A percentile compares a stretch with the other conserved stretches of the same genome.
Evolutionary conservation across 2,113 vertebrate genomes (phyloP).

Genomic region (Nesogale talazaci): DNA sequence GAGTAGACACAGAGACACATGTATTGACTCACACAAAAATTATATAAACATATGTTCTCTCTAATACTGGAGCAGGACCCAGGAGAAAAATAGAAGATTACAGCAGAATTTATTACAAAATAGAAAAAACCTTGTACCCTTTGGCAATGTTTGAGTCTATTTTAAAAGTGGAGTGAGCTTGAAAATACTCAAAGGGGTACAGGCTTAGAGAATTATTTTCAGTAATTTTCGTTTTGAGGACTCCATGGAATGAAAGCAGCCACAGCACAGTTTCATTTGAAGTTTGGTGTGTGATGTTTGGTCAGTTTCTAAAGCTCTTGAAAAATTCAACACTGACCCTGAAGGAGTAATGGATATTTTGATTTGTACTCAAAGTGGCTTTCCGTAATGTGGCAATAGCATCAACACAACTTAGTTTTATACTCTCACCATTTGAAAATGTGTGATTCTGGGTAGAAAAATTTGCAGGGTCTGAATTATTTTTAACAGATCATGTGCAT

Average conservation of each 20-base stretch:
- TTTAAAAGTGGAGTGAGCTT: neutral
- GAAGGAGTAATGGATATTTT: neutral
- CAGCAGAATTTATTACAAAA: slow-evolving; percentile 25
- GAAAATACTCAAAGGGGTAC: neutral
- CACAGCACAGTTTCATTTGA: neutral
- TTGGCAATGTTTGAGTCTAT: neutral
- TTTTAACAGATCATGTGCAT: neutral
- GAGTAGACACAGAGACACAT: too few species aligned
- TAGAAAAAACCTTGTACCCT: neutral
- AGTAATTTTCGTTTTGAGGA: neutral
- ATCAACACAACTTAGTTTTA: neutral
- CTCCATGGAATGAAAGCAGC: neutral
- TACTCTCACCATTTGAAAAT: neutral
- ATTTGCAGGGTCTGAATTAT: neutral
- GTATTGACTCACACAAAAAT: too few species aligned
- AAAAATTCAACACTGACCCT: neutral
- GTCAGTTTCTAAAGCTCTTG: neutral
- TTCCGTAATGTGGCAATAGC: neutral
- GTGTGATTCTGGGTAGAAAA: neutral
- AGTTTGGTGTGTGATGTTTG: neutral
- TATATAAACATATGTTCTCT: too few species aligned
- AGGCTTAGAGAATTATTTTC: slow-evolving; percentile 44
- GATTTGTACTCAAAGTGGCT: neutral
- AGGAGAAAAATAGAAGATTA: neutral
- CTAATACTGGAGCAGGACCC: too few species aligned